Conservation (phyloP, 2,113 vertebrate genomes). For the Machaerirhynchus nigripectus region DNA sequence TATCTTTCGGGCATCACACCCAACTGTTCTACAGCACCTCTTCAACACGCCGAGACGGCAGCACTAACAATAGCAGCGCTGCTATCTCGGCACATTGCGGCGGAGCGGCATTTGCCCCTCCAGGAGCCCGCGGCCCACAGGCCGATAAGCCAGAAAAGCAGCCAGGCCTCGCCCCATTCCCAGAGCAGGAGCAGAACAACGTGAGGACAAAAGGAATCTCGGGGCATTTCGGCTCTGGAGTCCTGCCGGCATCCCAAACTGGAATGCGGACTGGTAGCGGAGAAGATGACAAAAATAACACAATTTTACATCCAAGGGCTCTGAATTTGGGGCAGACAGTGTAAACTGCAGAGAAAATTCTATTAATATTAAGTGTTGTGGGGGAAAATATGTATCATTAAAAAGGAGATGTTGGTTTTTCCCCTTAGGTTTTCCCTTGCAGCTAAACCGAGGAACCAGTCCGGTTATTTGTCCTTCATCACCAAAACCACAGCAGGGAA, state of each 20-base stretch:
- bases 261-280: background rate
- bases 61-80: constrained; percentile 17
- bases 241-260: background rate
- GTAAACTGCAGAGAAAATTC: background rate
- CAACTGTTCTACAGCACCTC: background rate
- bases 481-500: background rate
- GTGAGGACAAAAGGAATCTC: background rate
- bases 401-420: background rate
- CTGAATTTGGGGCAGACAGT: background rate
- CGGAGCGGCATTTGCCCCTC: background rate
- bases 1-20: too few species aligned
- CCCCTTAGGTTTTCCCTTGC: background rate
- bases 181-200: background rate
- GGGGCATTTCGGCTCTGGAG: background rate
- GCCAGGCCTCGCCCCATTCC: background rate
- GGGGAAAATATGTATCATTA: fast-evolving
- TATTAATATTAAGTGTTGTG: background rate
- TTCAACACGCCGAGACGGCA: background rate
- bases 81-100: background rate
- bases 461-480: background rate
- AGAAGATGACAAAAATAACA: background rate
- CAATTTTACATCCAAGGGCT: background rate
- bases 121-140: background rate
- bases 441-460: background rate
- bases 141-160: background rate